Base-by-base conservation (phyloP, 2,888 invertebrate species). In the Mantis religiosa region DNA sequence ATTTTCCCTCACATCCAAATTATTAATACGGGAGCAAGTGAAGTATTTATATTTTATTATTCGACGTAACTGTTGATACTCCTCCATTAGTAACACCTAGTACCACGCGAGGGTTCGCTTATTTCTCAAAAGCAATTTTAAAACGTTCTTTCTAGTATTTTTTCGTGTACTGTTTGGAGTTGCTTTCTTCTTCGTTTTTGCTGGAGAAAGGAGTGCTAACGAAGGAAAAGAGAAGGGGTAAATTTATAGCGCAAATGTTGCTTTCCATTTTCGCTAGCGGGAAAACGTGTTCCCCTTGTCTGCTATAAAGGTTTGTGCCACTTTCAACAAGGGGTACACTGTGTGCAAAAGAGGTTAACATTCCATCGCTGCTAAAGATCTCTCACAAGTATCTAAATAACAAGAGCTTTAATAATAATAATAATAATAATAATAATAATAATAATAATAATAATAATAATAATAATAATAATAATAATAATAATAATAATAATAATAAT, bases 231-330 rank as follows among this genome's bases (percentile, higher is more conserved):
- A 27, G 54, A 28, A n/a, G 54, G 54, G 28, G 28, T 86, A 71
- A 28, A 86, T 86, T 86, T 86, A 86, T 86, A 71, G 81, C 71
- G 12, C n/a, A 71, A 81, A 86, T 86, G 86, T 86, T 15, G 71
- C 81, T 86, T 28, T 28, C 71, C 86, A 28, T 28, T 86, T 85
- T 28, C 86, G 86, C 86, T 54, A 86, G 86, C 15, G 28, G 86
- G 54, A 20, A 20, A 71, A 71, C 54, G 54, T 25, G 54, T 71
- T 71, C 20, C 54, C 54, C 54, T 71, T 25, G 20, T 71, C 54
- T 71, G 20, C 54, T 71, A 71, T 71, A 71, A 71, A 20, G 54
- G 54, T 71, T 20, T 20, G 20, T 20, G 54, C 20, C 54, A 25
- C 6, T 71, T 71, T 25, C 54, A 71, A 8, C 54, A 71, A 54